Percentiles rank a stretch among this genome's conserved stretches.
Evolutionary conservation across 2,113 vertebrate species (phyloP).

Genomic region (Centropus unirufus): DNA sequence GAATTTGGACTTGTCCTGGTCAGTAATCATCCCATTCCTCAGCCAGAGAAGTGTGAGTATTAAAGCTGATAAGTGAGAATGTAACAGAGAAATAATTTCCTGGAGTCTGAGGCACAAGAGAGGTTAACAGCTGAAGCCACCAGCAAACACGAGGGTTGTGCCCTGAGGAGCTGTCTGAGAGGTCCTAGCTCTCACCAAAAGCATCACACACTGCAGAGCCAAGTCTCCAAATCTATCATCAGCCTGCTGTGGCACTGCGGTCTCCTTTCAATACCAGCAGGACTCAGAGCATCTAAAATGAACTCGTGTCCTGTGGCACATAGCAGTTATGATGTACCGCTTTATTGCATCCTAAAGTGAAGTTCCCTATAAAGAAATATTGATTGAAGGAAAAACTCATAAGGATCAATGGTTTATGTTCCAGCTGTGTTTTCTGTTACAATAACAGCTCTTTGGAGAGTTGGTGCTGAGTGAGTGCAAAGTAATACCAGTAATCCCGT

Average conservation of each 20-base stretch:
- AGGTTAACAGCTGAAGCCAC: not conserved
- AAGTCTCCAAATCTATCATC: not conserved
- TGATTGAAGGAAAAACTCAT: constrained; percentile 51
- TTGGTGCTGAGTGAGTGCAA: constrained; percentile 36
- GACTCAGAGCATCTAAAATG: constrained; percentile 7
- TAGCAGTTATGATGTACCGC: constrained; percentile 32
- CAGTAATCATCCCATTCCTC: not conserved
- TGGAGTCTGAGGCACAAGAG: not conserved
- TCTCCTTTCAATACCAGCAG: constrained; percentile 38
- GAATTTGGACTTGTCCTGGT: not conserved
- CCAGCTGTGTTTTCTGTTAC: constrained; percentile 44
- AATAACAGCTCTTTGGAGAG: constrained; percentile 52
- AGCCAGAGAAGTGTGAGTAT: not conserved
- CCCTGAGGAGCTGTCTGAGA: not conserved
- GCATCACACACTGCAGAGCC: not conserved
- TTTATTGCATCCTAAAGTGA: constrained; percentile 59
- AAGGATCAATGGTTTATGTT: constrained; percentile 57
- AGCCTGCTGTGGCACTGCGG: not conserved
- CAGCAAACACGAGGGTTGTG: not conserved
- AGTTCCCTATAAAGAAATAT: constrained; percentile 60
- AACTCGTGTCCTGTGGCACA: constrained; percentile 20
- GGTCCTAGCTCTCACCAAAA: not conserved
- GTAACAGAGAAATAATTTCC: constrained; percentile 2
- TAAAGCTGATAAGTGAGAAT: not conserved
- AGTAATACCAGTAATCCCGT: constrained; percentile 11